Base-by-base conservation (phyloP, 2,113 vertebrate genomes). In the Proteles cristata region DNA sequence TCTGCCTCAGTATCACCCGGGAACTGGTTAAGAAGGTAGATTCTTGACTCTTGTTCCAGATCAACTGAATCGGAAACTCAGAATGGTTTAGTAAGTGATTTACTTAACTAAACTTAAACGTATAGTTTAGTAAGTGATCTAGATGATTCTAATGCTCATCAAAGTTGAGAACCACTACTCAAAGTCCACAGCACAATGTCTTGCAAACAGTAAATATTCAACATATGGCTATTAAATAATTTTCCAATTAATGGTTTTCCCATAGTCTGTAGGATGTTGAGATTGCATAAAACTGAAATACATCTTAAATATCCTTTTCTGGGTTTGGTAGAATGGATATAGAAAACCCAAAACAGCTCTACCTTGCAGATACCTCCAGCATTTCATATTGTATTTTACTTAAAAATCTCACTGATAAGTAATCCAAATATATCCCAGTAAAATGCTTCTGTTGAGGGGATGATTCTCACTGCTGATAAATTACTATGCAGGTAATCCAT, bases 401-500 rank as follows among this genome's bases (percentile, higher is more conserved):
- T 97, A 88, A 96, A 91, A 91, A 93, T 71, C 28, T 12, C 31
- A 79, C 69, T 69, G 88, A 97, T 85, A 85, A 94, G 50, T 88
- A 97, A 96, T 94, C 82, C 95, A 93, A 92, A 66, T 53, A 2
- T 86, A 69, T 71, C 25, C n/a, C 65, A 81, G 66, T 19, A 69
- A 53, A 88, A n/a, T n/a, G 63, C 33, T 94, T 96, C 48, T 79
- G 8, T 26, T 45, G 77, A 91, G 61, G 7, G 28, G 14, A 73
- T 69, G 35, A 96, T 28, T 35, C 92, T 94, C 66, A 68, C 81
- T 95, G 55, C 85, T 91, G 81, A 93, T 88, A 93, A 97, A 97
- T 68, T 92, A 39, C 81, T 95, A 23, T 93, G 66, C 66, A 50
- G 80, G 21, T 81, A 96, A 96, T 79, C 31, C 21, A 91, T 6